These are phyloP conservation scores for Hedychridium roseum DNA, from an alignment of 2,888 invertebrate genomes.

Conservation along the genomic window DNA sequence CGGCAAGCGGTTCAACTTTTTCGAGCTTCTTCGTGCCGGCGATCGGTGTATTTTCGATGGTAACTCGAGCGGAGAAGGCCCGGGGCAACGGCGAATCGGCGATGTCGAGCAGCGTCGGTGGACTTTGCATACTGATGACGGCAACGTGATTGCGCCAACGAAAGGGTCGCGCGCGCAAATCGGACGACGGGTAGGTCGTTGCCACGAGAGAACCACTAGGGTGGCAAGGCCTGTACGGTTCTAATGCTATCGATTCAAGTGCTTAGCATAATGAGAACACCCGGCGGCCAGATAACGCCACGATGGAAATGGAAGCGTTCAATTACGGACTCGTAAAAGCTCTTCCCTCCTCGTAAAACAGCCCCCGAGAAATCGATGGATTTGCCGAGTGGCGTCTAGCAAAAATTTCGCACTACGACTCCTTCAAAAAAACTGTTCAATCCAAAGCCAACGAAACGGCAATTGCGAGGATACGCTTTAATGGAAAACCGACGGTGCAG, in stretches of 20 bases:
- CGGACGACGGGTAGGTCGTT: constrained; percentile 36
- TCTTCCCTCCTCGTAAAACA: no score
- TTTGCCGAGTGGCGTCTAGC: no score
- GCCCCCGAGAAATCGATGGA: no score
- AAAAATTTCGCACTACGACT: no score
- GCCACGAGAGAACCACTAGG: constrained; percentile 18
- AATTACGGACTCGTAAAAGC: constrained; percentile 23
- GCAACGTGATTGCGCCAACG: constrained; percentile 41
- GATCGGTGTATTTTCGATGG: neutral
- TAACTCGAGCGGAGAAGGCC: neutral
- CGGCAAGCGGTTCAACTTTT: neutral
- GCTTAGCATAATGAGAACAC: constrained; percentile 59
- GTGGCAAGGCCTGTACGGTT: constrained; percentile 31
- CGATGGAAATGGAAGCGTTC: constrained; percentile 31
- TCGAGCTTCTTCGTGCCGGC: neutral
- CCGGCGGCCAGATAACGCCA: constrained; percentile 44
- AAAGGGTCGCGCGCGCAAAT: constrained; percentile 46
- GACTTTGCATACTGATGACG: constrained; percentile 51
- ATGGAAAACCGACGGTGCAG: no score
- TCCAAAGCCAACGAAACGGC: no score
- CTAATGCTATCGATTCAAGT: constrained; percentile 59
- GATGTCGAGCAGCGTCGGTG: constrained; percentile 23
- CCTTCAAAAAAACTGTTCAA: no score
- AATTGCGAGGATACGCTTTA: no score
- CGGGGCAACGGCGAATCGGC: neutral